These are phyloP conservation scores for Sylvia atricapilla DNA, from an alignment of 2,113 vertebrate species.

Conservation along the genomic window DNA sequence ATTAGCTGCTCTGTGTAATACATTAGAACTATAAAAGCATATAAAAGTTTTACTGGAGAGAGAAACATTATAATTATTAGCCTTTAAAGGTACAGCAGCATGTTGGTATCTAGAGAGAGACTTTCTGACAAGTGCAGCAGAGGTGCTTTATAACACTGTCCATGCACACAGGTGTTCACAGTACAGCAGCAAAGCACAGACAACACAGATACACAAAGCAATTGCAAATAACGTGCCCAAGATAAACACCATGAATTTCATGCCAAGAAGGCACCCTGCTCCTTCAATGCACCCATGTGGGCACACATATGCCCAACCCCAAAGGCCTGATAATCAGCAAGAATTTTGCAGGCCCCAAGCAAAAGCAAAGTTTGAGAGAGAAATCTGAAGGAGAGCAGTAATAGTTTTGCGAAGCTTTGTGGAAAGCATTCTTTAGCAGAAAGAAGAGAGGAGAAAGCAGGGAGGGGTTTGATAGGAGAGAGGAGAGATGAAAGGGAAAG, in stretches of 20 bases:
- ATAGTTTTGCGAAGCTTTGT: not conserved
- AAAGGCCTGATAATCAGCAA: not conserved
- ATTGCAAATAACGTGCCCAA: not conserved
- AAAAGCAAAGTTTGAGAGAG: not conserved
- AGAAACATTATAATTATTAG: not conserved
- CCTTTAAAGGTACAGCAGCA: not conserved
- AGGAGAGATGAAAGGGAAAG: not conserved
- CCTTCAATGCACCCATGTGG: rapidly evolving
- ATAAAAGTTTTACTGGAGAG: not conserved
- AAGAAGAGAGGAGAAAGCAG: not conserved
- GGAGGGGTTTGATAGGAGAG: not conserved
- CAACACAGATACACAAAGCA: not conserved
- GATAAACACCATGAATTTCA: not conserved
- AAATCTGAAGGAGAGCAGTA: not conserved
- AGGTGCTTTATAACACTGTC: not conserved
- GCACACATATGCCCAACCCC: rapidly evolving
- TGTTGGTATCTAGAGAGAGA: not conserved
- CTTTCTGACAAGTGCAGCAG: not conserved
- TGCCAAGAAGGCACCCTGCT: not conserved
- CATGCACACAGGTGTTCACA: not conserved
- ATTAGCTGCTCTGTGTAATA: not conserved
- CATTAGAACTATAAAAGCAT: not conserved
- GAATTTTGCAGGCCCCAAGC: not conserved
- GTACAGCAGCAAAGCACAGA: not conserved
- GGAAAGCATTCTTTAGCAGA: not conserved